These are phyloP conservation scores for Vespertilio murinus DNA, from an alignment of 2,797 vertebrate genomes.

Conservation along the genomic window DNA sequence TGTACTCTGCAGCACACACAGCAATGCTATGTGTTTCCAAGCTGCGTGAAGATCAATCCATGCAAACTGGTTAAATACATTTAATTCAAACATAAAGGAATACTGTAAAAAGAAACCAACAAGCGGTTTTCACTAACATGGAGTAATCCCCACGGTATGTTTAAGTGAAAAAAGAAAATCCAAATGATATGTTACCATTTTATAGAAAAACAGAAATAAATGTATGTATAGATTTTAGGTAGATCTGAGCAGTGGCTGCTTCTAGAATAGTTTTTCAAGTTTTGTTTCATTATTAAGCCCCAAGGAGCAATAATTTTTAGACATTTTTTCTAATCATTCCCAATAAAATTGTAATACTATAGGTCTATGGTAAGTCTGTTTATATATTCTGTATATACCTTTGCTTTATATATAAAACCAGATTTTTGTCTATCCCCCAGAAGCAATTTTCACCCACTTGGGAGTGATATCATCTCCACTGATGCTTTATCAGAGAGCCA, in stretches of 20 bases:
- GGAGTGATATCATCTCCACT: background rate
- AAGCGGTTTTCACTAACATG: background rate
- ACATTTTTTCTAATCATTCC: background rate
- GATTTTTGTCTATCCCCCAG: background rate
- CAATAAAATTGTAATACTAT: background rate
- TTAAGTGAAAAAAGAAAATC: background rate
- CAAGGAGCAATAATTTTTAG: background rate
- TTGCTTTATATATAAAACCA: background rate
- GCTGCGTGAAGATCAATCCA: too few relatives aligned
- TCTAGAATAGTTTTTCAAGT: background rate
- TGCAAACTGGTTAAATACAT: background rate
- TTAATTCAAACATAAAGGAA: background rate
- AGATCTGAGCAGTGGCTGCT: background rate
- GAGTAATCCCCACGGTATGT: background rate
- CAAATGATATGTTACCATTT: background rate
- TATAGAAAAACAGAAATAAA: background rate
- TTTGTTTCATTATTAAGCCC: background rate
- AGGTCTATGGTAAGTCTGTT: background rate
- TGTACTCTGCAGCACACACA: fast-evolving
- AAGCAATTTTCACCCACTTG: background rate
- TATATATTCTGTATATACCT: too few relatives aligned
- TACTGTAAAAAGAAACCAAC: background rate
- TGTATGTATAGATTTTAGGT: background rate
- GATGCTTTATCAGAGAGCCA: background rate
- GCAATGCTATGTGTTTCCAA: background rate